Base-by-base conservation (phyloP, 2,888 invertebrate genomes). In the Malthinus seriepunctatus region DNA sequence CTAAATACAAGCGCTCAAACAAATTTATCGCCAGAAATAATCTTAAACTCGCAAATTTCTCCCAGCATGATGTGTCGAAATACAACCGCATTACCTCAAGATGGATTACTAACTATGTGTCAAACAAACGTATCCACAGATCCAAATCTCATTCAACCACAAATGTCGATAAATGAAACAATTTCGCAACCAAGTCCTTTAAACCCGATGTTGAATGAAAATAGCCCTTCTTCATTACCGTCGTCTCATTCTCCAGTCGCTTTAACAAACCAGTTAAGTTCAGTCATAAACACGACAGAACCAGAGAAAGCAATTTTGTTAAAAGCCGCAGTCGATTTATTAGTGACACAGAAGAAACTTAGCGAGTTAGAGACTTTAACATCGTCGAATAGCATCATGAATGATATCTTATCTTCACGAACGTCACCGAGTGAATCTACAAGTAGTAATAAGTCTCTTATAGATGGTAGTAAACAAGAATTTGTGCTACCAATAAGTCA, bases 291-390 rank as follows among this genome's bases (percentile, higher is more conserved):
- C 80, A 83, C 85, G 42, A 82, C 84, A 1, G 84, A 86, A 31
- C 85, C 87, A 31, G 87, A 88, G 67, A 89, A 90, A 65, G 87
- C 87, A n/a, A 88, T 90, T 83, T 83, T 90, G 42, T 80, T 90
- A 51, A 88, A 88, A 73, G 90, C 90, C 5, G 88, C 88, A 0
- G 88, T 86, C 0, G 88, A 89, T 77, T 84, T 88, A 67, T 81
- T 88, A 9, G 86, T 87, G 45, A 87, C 88, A 0, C 83, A 83
- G 80, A 84, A 79, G 82, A 69, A 86, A 83, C 69, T 82, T 80
- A 32, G 81, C 78, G 58, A 84, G 79, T 69, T 75, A 54, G 71
- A 67, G 46, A 62, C 47, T 53, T 48, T 60, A 48, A 45, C 56
- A 6, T 54, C 49, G 38, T 73, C 75, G 3, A 76, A 75, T 44